Percentiles rank a stretch among this genome's conserved stretches.
Conservation (phyloP, 23 tunicate genomes). For the Clavelina lepadiformis region DNA sequence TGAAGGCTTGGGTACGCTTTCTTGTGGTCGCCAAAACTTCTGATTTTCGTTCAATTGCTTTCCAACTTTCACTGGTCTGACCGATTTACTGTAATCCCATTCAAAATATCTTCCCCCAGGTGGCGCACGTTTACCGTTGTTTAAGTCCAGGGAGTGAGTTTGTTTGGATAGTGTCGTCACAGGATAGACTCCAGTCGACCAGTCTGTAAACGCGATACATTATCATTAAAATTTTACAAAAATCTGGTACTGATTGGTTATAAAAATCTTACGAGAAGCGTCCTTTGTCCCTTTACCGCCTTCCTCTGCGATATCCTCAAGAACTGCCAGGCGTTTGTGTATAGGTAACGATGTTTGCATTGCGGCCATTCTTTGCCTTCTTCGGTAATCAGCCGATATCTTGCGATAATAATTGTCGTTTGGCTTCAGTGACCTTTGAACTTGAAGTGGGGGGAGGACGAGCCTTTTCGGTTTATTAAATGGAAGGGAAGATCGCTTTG, state of each 20-base stretch:
- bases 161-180: conserved; percentile 27
- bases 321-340: conserved; percentile 8
- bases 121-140: not conserved
- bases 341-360: conserved; percentile 4
- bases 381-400: conserved; percentile 54
- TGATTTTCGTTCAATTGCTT: conserved; percentile 49
- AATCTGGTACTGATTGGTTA: no score
- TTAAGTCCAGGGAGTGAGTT: no score
- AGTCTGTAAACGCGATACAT: not conserved
- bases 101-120: conserved; percentile 6
- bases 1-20: conserved; percentile 9
- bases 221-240: no score
- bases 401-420: conserved; percentile 72
- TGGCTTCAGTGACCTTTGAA: conserved; percentile 55
- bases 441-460: conserved; percentile 77
- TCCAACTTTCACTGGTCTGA: conserved; percentile 29
- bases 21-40: conserved; percentile 61
- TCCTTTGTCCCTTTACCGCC: conserved; percentile 1
- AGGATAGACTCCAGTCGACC: conserved; percentile 11
- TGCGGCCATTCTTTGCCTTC: conserved; percentile 3
- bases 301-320: conserved; percentile 38
- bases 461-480: conserved; percentile 30
- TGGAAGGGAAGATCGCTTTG: conserved; percentile 24
- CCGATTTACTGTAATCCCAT: conserved; percentile 56
- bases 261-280: no score